Evolutionary conservation across 30 jellyfish, hydroid and myxozoan genomes (phyloP).

Genomic region (Catostylus mosaicus): DNA sequence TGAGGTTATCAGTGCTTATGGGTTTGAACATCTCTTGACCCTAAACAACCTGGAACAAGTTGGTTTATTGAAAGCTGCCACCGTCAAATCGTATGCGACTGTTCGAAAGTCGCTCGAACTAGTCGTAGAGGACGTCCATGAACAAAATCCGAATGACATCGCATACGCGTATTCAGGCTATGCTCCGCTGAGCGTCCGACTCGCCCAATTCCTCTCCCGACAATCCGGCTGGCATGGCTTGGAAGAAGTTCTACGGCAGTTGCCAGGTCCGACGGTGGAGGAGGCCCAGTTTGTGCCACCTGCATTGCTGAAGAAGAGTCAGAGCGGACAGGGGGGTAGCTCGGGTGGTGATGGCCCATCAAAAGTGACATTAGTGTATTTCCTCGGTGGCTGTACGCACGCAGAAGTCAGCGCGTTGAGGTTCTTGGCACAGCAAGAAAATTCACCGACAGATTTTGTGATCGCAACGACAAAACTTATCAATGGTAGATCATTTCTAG

Average conservation of each 20-base stretch:
- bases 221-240: conserved; percentile 95
- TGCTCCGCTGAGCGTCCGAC: conserved; percentile 95
- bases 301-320: conserved; percentile 90
- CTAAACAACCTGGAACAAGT: conserved; percentile 84
- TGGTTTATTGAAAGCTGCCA: conserved; percentile 83
- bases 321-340: conserved; percentile 48
- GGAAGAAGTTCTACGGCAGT: conserved; percentile 84
- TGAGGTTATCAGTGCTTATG: conserved; percentile 93
- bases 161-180: conserved; percentile 98
- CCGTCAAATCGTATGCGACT: conserved; percentile 80
- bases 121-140: conserved; percentile 96
- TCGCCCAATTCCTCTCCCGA: conserved; percentile 91
- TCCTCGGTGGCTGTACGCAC: conserved; percentile 97
- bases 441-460: conserved; percentile 86
- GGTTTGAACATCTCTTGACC: conserved; percentile 90
- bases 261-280: conserved; percentile 96
- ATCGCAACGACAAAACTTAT: conserved; percentile 94
- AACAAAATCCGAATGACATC: conserved; percentile 93
- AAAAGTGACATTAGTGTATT: conserved; percentile 87
- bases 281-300: conserved; percentile 91
- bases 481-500: conserved; percentile 79
- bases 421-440: conserved; percentile 93
- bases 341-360: conserved; percentile 84
- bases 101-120: conserved; percentile 78
- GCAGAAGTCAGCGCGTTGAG: conserved; percentile 96